Base-by-base conservation (phyloP, 2,113 vertebrate species). In the Chamaea fasciata region DNA sequence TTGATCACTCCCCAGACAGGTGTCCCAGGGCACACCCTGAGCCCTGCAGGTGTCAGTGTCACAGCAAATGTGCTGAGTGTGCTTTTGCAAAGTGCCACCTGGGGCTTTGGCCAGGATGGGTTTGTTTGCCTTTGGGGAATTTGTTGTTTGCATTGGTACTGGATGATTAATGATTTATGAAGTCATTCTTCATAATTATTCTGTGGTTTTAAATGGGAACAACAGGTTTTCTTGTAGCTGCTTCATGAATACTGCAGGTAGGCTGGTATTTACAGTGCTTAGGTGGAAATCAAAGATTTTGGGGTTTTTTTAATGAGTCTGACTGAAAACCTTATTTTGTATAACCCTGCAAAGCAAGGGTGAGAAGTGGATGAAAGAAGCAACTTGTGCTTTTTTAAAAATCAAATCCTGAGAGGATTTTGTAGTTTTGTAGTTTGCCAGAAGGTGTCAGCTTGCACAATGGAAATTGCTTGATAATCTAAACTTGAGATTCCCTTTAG, bases 401-500 rank as follows among this genome's bases (percentile, higher is more conserved):
- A 65, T 37, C 16, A 73, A 30, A 47, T 64, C 26, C 21, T 44
- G 13, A 37, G 62, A 95, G 55, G n/a, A 35, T 75, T 92, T 55
- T 95, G 89, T 69, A 94, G 82, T 93, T 94, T 69, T 91, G 18
- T n/a, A 31, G 17, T 63, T 94, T 87, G 69, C 89, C 95, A 95
- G 95, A 87, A 95, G 89, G 82, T 97, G 96, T 96, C 93, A 94
- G 26, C 11, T 95, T 90, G 49, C 83, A 94, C 92, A 90, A 15
- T 75, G 64, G 86, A 89, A 95, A 92, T 69, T 6, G 37, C 74
- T 88, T 64, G 37, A 8, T 65, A 42, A 20, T 81, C 53, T 50
- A 35, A 90, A 79, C 4, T 79, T 41, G 1, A 69, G 28, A 20
- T 83, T 85, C 50, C 31, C 53, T 89, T 79, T 14, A 74, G 78